Base-by-base conservation (phyloP, 2,113 vertebrate genomes). In the Pelodiscus sinensis region DNA sequence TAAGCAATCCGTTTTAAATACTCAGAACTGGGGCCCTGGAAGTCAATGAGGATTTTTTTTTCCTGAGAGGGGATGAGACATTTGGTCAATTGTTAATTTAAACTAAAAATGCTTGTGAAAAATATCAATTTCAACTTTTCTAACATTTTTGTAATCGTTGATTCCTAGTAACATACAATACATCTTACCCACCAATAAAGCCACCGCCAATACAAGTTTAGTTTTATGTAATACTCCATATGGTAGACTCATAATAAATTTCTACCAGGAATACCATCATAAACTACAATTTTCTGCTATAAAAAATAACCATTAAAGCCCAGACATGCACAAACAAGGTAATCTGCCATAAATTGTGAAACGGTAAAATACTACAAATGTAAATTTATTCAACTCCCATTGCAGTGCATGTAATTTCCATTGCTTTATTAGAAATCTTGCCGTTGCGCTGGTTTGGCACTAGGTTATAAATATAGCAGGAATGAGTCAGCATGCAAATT, bases 401-500 rank as follows among this genome's bases (percentile, higher is more conserved):
- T 97, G 96, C 97, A 96, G 96, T 97, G 97, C 96, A 97, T 97
- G 93, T 96, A 96, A 98, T 97, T 98, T 98, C 97, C 98, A 98
- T 93, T 97, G 97, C 96, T 98, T 98, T 98, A 98, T 98, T 98
- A 97, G 97, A 98, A 98, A 97, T 96, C 96, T 92, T 98, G 96
- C 95, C 92, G 96, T 97, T 95, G 94, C 96, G 82, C 94, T 96
- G 97, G 86, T 95, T 97, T 96, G 95, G 97, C 15, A 1, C 96
- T 97, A 90, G 96, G 97, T 98, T 98, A 98, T 98, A 98, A 98
- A 98, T 98, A 98, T 82, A 94, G 90, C 60, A 97, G 95, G 96
- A 98, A 96, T 98, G 98, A 98, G 98, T 98, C 98, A 98, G 98
- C 98, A 97, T 98, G 98, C 97, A 98, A 98, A 98, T 98, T 95